Conservation (phyloP, 2,888 invertebrate genomes). For the Omphaloscelis lunosa region DNA sequence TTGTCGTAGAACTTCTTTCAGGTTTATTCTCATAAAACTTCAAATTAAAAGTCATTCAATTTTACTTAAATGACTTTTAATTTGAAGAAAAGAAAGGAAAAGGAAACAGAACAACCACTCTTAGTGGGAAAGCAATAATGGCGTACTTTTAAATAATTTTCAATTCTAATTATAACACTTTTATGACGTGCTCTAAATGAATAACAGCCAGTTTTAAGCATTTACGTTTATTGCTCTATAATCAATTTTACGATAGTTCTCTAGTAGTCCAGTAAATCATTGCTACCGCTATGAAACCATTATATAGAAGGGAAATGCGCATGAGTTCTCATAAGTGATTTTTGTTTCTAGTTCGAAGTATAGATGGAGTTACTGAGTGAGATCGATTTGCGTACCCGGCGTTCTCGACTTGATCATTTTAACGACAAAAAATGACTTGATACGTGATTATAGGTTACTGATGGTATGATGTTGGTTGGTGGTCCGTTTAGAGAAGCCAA, state of each 20-base stretch:
- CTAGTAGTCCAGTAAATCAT: constrained; percentile 63
- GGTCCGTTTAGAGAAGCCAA: constrained; percentile 52
- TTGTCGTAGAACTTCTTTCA: background rate
- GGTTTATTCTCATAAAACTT: constrained; percentile 14
- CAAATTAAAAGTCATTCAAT: constrained; percentile 29
- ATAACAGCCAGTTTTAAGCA: constrained; percentile 50
- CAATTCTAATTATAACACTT: constrained; percentile 62
- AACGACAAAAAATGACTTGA: constrained; percentile 50
- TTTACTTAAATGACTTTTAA: too few relatives aligned
- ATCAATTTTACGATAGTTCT: constrained; percentile 68
- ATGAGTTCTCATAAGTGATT: constrained; percentile 17
- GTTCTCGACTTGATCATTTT: constrained; percentile 45
- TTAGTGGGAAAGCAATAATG: constrained; percentile 25
- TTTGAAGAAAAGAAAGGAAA: too few relatives aligned
- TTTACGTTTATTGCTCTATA: constrained; percentile 64
- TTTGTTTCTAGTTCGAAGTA: constrained; percentile 32
- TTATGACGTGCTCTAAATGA: constrained; percentile 64
- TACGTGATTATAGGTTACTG: constrained; percentile 54
- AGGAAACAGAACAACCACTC: constrained; percentile 21
- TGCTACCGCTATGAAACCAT: constrained; percentile 51
- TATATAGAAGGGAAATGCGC: constrained; percentile 21
- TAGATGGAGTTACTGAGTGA: constrained; percentile 9
- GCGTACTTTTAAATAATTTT: constrained; percentile 42
- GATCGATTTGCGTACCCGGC: constrained; percentile 46
- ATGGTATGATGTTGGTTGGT: constrained; percentile 48